Evolutionary conservation across 2,797 vertebrate species (phyloP), one percentile per base, ranked within the genome.

Genomic region (Bothrops alternatus): DNA sequence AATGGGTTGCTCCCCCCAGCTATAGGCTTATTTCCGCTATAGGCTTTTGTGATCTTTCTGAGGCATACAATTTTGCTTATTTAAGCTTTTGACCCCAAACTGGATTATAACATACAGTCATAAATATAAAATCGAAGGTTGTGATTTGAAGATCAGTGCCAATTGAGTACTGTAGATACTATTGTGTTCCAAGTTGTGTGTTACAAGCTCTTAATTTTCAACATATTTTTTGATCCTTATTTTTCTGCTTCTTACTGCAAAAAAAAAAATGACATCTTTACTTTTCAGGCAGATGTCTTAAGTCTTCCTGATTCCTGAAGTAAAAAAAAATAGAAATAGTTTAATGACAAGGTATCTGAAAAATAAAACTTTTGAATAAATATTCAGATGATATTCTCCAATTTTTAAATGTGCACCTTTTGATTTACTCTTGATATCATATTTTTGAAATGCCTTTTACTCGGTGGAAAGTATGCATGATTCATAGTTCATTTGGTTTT

Each of bases 401-500:
- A 88, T 47, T 78, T 57, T 42, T 57, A 85, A n/a, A 92, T 55
- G n/a, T 14, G 14, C n/a, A 65, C 32, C 63, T 55, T 91, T 61
- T 78, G 23, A 87, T 63, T 93, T 57, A 32, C 63, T 91, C 88
- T 85, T 90, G 90, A 89, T 90, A 87, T 57, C 87, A 89, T 13
- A 93, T 53, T 85, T 88, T 82, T 0, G 12, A 42, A 89, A 93
- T 93, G 88, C 94, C 91, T 92, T 94, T 90, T 91, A 47, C 10
- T 94, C 92, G 37, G 91, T 93, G 92, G 94, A 91, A 87, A 93
- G 86, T 94, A 90, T 89, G 60, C 56, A 92, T 65, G 37, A 93
- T 90, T 89, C 89, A 78, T 89, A 14, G 78, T 94, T 95, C 93
- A 92, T 94, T 92, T 93, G 53, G 65, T 90, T 87, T 96, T 93